phyloP scores from a whole-genome alignment of 1,140 invertebrate species.

The Ridgeia piscesae region DNA sequence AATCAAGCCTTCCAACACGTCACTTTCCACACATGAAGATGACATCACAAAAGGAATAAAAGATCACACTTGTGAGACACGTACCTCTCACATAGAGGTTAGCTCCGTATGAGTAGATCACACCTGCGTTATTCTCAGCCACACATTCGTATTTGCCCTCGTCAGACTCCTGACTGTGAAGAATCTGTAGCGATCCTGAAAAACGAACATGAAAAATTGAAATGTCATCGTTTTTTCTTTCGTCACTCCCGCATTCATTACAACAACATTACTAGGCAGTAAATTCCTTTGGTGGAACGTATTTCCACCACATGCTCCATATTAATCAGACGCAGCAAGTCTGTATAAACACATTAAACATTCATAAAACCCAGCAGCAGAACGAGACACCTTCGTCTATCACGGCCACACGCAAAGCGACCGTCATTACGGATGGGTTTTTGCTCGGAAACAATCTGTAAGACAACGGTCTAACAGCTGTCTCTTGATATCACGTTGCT shows the following conservation, averaged over 20 bases:
- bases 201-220: conserved; percentile 20
- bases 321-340: not conserved
- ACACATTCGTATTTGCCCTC: conserved; percentile 81
- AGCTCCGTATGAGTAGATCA: conserved; percentile 83
- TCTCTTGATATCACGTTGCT: not conserved
- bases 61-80: conserved; percentile 31
- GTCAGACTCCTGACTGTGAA: conserved; percentile 75
- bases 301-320: not conserved
- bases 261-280: not conserved
- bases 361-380: not conserved
- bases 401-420: not conserved
- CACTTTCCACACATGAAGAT: not conserved
- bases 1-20: not conserved
- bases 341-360: not conserved
- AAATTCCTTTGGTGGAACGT: not conserved
- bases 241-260: not conserved
- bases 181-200: conserved; percentile 87
- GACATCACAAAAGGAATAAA: not conserved
- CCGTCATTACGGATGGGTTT: not conserved
- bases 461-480: not conserved
- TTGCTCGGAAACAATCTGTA: not conserved
- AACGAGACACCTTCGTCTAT: not conserved
- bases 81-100: conserved; percentile 93
- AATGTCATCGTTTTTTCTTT: not conserved
- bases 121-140: conserved; percentile 94